These are phyloP conservation scores for Melinaea menophilus DNA, from an alignment of 2,888 invertebrate genomes.

Conservation along the genomic window DNA sequence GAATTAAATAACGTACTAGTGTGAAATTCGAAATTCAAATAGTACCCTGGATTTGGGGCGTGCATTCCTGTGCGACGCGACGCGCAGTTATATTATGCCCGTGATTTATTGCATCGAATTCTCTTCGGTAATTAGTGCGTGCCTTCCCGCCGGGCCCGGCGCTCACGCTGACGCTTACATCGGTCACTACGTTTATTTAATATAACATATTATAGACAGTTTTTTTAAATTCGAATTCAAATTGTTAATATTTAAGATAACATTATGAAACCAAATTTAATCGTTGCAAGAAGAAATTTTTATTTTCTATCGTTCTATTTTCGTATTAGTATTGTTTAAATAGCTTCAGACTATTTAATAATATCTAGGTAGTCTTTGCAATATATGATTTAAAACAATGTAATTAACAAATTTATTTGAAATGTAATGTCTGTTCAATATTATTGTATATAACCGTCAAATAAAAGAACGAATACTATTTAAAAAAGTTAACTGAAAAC, in stretches of 20 bases:
- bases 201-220: not conserved
- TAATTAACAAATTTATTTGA: no score
- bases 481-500: not conserved
- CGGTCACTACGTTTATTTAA: conserved; percentile 3
- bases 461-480: no score
- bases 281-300: no score
- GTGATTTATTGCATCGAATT: conserved; percentile 78
- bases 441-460: no score
- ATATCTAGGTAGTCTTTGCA: no score
- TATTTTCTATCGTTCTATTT: no score
- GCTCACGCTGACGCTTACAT: conserved; percentile 12
- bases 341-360: no score
- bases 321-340: no score
- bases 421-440: no score
- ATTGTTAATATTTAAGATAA: no score
- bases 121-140: conserved; percentile 76
- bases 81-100: conserved; percentile 73
- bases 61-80: conserved; percentile 66
- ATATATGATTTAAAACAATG: no score
- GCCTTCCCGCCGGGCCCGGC: conserved; percentile 45
- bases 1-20: conserved; percentile 23
- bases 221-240: not conserved
- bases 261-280: no score
- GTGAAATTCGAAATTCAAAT: conserved; percentile 48
- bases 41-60: conserved; percentile 62